Conservation (phyloP, 2,113 vertebrate species). For the Festucalex cinctus region DNA sequence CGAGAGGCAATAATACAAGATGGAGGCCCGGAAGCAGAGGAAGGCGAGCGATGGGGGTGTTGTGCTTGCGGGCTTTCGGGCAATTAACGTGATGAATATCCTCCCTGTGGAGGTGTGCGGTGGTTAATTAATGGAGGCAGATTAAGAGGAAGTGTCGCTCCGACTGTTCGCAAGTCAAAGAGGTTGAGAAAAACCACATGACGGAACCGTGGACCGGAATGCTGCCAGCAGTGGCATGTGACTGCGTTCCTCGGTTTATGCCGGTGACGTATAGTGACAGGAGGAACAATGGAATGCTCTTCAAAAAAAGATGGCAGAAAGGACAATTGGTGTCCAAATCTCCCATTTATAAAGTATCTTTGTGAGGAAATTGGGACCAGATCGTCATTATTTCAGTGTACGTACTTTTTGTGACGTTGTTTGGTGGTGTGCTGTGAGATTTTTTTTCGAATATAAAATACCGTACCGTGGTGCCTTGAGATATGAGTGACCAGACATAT, state of each 20-base stretch:
- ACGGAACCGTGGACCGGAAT: not conserved
- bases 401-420: no score
- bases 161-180: slow-evolving; percentile 32
- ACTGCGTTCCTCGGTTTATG: not conserved
- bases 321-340: no score
- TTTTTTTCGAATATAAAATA: no score
- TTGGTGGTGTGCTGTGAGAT: no score
- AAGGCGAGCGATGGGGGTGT: not conserved
- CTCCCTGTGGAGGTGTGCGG: slow-evolving; percentile 3
- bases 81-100: slow-evolving; percentile 70
- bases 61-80: slow-evolving; percentile 45
- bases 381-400: no score
- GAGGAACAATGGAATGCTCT: no score
- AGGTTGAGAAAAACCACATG: slow-evolving; percentile 36
- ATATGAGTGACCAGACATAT: no score
- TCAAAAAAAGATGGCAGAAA: not conserved
- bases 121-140: slow-evolving; percentile 64
- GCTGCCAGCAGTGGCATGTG: no score
- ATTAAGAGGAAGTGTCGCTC: slow-evolving; percentile 62
- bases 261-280: not conserved
- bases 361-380: no score
- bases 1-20: not conserved
- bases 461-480: no score
- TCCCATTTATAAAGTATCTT: no score
- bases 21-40: slow-evolving; percentile 15